phyloP scores from a whole-genome alignment of 2,888 invertebrate genomes.

The Cephus sareptanus region DNA sequence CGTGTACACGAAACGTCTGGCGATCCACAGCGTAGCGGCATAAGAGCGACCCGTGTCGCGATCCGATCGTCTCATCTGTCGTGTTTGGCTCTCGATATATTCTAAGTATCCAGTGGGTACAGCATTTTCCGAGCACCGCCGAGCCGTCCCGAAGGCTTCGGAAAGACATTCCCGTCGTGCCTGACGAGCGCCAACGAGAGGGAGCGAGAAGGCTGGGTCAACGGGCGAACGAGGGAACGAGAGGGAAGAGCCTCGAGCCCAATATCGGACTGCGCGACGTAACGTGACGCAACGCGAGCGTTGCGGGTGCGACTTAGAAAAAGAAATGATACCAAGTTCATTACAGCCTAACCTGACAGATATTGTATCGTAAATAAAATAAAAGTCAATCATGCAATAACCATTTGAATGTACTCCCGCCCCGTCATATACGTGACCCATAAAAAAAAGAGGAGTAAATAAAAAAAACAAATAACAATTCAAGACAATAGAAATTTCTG shows the following conservation, averaged over 20 bases:
- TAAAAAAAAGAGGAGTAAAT: no score
- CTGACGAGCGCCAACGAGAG: background rate
- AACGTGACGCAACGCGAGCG: no score
- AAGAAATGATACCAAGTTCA: no score
- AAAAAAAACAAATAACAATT: no score
- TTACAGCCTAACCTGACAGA: no score
- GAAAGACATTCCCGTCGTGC: background rate
- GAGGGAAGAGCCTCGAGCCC: background rate
- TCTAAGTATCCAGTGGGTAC: background rate
- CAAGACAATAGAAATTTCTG: no score
- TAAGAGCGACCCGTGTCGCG: background rate
- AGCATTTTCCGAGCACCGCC: background rate
- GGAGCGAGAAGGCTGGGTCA: background rate
- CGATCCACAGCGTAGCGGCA: background rate
- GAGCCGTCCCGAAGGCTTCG: background rate
- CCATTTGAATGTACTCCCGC: no score
- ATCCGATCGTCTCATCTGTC: background rate
- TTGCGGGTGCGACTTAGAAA: no score
- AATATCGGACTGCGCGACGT: no score
- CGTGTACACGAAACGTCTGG: background rate
- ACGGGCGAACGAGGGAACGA: background rate
- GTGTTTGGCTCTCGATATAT: background rate
- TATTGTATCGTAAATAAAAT: no score
- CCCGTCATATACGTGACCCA: no score
- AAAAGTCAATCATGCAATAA: no score